phyloP scores from a whole-genome alignment of 1,140 invertebrate species.

The Lucilia sericata region DNA sequence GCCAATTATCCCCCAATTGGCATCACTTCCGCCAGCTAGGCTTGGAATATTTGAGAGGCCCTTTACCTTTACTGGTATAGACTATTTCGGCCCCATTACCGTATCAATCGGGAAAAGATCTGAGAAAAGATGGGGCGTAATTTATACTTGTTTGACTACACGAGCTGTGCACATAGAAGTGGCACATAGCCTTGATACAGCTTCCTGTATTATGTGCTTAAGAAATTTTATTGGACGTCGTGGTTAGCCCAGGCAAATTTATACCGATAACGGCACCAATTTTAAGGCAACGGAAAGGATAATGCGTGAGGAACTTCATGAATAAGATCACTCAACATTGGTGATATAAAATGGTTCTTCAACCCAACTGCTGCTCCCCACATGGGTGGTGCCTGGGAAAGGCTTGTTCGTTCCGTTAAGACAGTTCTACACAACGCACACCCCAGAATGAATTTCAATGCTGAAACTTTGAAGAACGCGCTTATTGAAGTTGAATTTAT shows the following conservation, averaged over 20 bases:
- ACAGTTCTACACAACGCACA: constrained; percentile 27
- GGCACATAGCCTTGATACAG: constrained; percentile 20
- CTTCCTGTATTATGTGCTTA: constrained; percentile 30
- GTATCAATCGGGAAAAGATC: not conserved
- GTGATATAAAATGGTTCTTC: constrained; percentile 51
- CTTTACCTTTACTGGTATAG: constrained; percentile 39
- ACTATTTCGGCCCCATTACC: constrained; percentile 12
- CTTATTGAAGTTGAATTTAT: constrained; percentile 36
- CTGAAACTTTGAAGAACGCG: not conserved
- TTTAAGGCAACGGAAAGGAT: constrained; percentile 35
- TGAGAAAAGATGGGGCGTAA: constrained; percentile 39
- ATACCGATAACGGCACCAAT: constrained; percentile 43
- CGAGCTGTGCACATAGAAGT: constrained; percentile 21
- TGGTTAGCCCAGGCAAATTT: constrained; percentile 20
- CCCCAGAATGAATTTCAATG: constrained; percentile 22
- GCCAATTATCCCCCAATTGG: constrained; percentile 25
- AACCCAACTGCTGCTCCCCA: constrained; percentile 54
- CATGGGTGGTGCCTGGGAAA: constrained; percentile 58
- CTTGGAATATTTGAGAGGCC: constrained; percentile 1
- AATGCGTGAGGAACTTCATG: not conserved
- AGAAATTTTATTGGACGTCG: constrained; percentile 36
- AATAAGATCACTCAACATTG: not conserved
- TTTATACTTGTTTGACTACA: constrained; percentile 38
- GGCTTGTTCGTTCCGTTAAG: constrained; percentile 53
- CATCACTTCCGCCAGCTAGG: constrained; percentile 18